Evolutionary conservation across 2,888 invertebrate genomes (phyloP).

Genomic region (Atethmia centrago): DNA sequence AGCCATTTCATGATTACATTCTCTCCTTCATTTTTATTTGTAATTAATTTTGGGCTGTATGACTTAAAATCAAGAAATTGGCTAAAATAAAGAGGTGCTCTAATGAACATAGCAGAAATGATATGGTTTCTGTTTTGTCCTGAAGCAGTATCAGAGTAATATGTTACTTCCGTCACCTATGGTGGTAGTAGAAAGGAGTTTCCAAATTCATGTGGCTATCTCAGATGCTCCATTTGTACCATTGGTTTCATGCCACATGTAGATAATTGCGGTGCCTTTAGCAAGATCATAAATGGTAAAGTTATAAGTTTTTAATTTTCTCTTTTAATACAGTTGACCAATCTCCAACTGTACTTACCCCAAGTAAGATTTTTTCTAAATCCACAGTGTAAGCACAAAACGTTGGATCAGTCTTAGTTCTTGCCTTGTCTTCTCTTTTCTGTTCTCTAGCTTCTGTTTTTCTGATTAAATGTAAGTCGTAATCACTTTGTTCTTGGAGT

Average conservation of each 20-base stretch:
- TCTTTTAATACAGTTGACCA: slow-evolving; percentile 8
- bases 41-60: not conserved
- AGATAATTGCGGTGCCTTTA: slow-evolving; percentile 6
- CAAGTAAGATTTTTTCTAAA: slow-evolving; percentile 2
- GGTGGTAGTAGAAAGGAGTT: slow-evolving; percentile 9
- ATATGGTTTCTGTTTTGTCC: slow-evolving; percentile 7
- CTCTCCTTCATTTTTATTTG: slow-evolving; percentile 2
- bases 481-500: slow-evolving; percentile 1
- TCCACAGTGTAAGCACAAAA: slow-evolving; percentile 10
- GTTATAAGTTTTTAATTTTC: slow-evolving; percentile 5
- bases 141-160: slow-evolving; percentile 3
- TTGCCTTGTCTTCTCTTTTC: slow-evolving; percentile 8
- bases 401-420: slow-evolving; percentile 5
- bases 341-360: slow-evolving; percentile 5
- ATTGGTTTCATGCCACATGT: slow-evolving; percentile 9
- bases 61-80: slow-evolving; percentile 5
- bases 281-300: slow-evolving; percentile 8
- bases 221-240: slow-evolving; percentile 10
- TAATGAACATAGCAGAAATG: slow-evolving; percentile 4
- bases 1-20: slow-evolving; percentile 1
- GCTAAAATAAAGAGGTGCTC: not conserved
- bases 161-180: slow-evolving; percentile 1
- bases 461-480: slow-evolving; percentile 9
- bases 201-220: slow-evolving; percentile 11
- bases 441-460: slow-evolving; percentile 10